Evolutionary conservation across 1,140 invertebrate species (phyloP), one percentile per base, ranked within the genome.

Genomic region (Micrasema longulum): DNA sequence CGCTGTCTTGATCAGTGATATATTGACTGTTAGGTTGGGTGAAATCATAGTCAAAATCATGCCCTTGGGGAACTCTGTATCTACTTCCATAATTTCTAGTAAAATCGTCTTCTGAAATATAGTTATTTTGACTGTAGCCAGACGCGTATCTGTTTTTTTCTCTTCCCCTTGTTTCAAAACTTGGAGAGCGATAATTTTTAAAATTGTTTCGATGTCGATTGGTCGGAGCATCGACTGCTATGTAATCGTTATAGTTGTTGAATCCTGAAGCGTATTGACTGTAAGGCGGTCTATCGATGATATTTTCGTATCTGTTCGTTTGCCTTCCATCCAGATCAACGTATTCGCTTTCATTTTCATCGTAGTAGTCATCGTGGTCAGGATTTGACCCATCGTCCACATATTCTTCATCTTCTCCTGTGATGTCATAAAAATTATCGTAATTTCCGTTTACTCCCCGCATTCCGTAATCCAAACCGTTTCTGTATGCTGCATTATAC

Each of bases 211-310:
- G 45, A 22, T 69, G 45, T 41, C 12, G 38, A 45, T 52, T 31
- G 1, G 10, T 45, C 14, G 35, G 35, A 41, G 41, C 12, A 36
- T 23, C 31, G 4, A 12, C 9, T 18, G 16, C 12, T 16, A 23
- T 45, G 22, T 47, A 31, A 22, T 75, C 70, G 55, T 75, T 63
- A 10, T 75, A 69, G 55, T 71, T 57, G 14, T 50, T 70, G 41
- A 71, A 75, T 12, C 38, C 26, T 14, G 73, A 52, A 36, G 73
- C 73, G 26, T 75, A 75, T 64, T 66, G 55, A 16, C 70, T 31
- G 43, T 48, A 52, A 12, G 14, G 60, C 1, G 41, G 47, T 53
- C 47, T 12, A 7, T 43, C 43, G 22, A 41, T 47, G 2, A 31
- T 14, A 43, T 26, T 69, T 4, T 69, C 67, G 18, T 60, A 69